Percentiles rank a stretch among this genome's conserved stretches.
Evolutionary conservation across 2,797 vertebrate species (phyloP).

Genomic region (Fundulus diaphanus): DNA sequence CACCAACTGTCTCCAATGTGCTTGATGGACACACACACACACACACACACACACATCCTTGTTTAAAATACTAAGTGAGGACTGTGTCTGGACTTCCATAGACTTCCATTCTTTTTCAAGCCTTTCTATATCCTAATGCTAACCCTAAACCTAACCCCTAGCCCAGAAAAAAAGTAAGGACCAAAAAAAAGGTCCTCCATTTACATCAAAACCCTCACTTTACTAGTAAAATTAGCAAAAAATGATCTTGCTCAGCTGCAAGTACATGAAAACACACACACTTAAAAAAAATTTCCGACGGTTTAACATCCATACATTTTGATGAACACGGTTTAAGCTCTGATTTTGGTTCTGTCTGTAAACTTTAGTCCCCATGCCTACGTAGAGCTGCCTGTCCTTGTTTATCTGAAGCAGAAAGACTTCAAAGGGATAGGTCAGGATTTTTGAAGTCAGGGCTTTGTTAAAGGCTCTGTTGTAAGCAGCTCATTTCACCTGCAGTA

Average conservation of each 20-base stretch:
- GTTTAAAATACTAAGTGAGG: no score
- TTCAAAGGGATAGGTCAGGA: constrained; percentile 6
- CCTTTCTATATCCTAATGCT: no score
- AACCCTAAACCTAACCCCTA: no score
- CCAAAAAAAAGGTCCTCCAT: no score
- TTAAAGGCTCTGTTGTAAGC: background rate
- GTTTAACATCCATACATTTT: constrained; percentile 16
- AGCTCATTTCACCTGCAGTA: background rate
- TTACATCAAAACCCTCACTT: no score
- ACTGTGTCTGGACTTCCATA: no score
- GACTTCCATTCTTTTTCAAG: no score
- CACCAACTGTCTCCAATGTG: constrained; percentile 46
- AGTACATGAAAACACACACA: constrained; percentile 7
- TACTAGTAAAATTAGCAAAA: no score
- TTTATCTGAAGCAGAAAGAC: constrained; percentile 2
- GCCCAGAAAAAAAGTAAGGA: no score
- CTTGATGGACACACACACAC: constrained; percentile 30
- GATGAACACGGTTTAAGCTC: constrained; percentile 3
- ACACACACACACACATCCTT: constrained; percentile 25
- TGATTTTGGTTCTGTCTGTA: background rate
- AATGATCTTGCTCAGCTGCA: no score
- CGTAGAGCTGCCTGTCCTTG: background rate
- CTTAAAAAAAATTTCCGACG: constrained; percentile 9
- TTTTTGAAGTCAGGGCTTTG: background rate
- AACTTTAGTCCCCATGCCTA: constrained; percentile 16